phyloP scores from a whole-genome alignment of 2,797 vertebrate species.

The Pelochelys cantorii region DNA sequence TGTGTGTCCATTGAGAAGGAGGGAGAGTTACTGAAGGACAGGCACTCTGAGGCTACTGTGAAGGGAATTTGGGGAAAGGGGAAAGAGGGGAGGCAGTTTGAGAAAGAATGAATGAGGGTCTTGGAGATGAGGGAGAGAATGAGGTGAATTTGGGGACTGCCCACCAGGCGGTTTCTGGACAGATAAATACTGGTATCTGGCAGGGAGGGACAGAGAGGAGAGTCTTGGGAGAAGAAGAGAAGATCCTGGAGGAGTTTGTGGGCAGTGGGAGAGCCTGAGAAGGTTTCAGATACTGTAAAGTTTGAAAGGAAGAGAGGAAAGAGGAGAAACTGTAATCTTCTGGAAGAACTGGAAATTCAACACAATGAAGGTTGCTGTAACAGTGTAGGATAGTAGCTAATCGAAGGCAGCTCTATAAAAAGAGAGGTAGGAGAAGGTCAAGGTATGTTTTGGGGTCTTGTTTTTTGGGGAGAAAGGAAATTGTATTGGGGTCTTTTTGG shows the following conservation, averaged over 20 bases:
- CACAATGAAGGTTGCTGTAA: background rate
- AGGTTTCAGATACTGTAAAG: background rate
- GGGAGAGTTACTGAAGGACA: rapidly evolving
- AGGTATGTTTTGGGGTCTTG: background rate
- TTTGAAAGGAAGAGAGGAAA: background rate
- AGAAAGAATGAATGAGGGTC: background rate
- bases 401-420: background rate
- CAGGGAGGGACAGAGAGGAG: rapidly evolving
- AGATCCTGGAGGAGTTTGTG: background rate
- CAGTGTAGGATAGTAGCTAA: background rate
- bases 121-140: background rate
- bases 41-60: background rate
- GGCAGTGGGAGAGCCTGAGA: background rate
- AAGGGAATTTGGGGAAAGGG: background rate
- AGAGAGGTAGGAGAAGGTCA: background rate
- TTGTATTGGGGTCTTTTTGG: background rate
- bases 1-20: background rate
- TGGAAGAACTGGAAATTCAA: background rate
- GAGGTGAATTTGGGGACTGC: background rate
- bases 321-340: background rate
- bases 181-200: rapidly evolving
- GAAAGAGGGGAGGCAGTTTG: background rate
- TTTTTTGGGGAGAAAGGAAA: background rate
- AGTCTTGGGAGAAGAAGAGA: background rate
- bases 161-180: background rate